phyloP scores from a whole-genome alignment of 2,113 vertebrate genomes.

The Chloebia gouldiae region DNA sequence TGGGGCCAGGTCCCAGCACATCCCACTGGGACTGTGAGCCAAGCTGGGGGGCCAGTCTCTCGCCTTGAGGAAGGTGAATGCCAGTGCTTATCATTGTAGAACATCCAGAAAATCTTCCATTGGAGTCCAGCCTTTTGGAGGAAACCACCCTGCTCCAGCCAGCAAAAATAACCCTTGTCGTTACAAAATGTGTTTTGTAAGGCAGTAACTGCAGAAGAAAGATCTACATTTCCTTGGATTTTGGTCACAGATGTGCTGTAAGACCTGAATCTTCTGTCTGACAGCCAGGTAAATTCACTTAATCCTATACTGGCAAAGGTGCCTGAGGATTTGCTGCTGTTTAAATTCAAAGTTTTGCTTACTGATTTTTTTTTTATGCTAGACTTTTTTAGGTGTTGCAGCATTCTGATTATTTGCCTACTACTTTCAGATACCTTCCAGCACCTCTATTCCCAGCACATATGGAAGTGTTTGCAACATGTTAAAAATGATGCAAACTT shows the following conservation, averaged over 20 bases:
- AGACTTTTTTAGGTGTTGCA: not conserved
- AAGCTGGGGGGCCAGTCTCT: not conserved
- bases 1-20: not conserved
- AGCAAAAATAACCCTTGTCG: not conserved
- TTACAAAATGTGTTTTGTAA: not conserved
- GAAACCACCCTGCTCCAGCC: not conserved
- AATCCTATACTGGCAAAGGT: not conserved
- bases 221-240: not conserved
- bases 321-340: not conserved
- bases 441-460: not conserved
- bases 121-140: not conserved
- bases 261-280: not conserved
- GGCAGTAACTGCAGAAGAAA: not conserved
- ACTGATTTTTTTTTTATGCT: not conserved
- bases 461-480: not conserved
- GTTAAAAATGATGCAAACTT: not conserved
- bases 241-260: not conserved
- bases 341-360: not conserved
- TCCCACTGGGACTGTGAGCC: not conserved
- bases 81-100: not conserved
- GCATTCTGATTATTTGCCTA: not conserved
- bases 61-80: no score
- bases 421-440: not conserved
- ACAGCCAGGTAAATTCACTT: not conserved
- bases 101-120: not conserved